Evolutionary conservation across 2,888 invertebrate genomes (phyloP).

Genomic region (Tipula lateralis): DNA sequence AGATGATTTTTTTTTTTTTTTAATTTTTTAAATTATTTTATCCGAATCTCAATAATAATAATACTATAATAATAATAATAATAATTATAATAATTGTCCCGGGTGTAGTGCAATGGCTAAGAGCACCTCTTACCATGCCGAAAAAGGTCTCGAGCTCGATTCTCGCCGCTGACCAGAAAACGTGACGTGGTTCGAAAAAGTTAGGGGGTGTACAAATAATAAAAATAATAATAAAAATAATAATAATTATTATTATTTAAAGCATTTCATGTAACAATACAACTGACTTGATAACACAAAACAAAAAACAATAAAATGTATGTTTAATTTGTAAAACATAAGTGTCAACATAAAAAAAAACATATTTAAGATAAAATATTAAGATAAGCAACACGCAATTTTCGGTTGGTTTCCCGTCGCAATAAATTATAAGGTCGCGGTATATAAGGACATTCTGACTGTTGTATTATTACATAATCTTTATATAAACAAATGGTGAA

Average conservation of each 20-base stretch:
- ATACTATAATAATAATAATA: not conserved
- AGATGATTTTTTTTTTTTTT: not conserved
- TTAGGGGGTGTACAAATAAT: too few relatives aligned
- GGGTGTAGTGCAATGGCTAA: too few relatives aligned
- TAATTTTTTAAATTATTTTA: not conserved
- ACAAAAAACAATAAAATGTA: slow-evolving; percentile 29
- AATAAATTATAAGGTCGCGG: not conserved
- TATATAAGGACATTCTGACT: not conserved
- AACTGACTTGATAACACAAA: not conserved
- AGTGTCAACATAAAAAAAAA: slow-evolving; percentile 31
- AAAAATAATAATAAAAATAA: too few relatives aligned
- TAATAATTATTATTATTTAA: too few relatives aligned
- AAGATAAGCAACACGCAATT: slow-evolving; percentile 31
- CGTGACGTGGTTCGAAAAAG: too few relatives aligned
- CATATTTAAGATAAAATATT: slow-evolving; percentile 31
- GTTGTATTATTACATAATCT: not conserved
- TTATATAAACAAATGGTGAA: not conserved
- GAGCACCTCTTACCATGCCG: too few relatives aligned
- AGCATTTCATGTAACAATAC: not conserved
- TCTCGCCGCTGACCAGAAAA: too few relatives aligned
- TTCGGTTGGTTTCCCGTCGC: not conserved
- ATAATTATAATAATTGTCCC: too few relatives aligned
- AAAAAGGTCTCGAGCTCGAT: too few relatives aligned
- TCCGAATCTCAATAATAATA: slow-evolving; percentile 3
- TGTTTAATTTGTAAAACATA: slow-evolving; percentile 32